Percentiles rank a stretch among this genome's conserved stretches.
These are phyloP conservation scores for Portevinia maculata DNA, from an alignment of 2,888 invertebrate species.

Conservation along the genomic window DNA sequence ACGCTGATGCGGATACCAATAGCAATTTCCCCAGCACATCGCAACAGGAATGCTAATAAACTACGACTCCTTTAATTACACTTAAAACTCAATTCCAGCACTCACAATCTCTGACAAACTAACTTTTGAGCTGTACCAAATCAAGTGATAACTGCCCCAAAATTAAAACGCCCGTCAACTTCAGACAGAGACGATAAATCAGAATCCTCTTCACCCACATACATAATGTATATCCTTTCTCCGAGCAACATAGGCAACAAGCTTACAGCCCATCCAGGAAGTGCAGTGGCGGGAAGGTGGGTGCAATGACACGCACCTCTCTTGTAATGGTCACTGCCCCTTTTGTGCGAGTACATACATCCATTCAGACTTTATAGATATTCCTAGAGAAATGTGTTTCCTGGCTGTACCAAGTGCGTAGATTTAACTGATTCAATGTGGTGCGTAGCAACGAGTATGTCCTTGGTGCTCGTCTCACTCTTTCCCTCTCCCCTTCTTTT, in stretches of 20 bases:
- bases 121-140: constrained; percentile 67
- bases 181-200: constrained; percentile 74
- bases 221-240: constrained; percentile 4
- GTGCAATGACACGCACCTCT: constrained; percentile 66
- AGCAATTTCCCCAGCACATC: neutral
- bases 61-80: constrained; percentile 59
- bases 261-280: constrained; percentile 27
- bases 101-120: constrained; percentile 56
- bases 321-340: constrained; percentile 63
- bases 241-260: constrained; percentile 42
- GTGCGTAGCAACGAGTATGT: constrained; percentile 32
- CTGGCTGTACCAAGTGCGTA: constrained; percentile 28
- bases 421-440: constrained; percentile 51
- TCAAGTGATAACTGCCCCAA: constrained; percentile 74
- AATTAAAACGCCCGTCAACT: constrained; percentile 75
- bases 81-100: constrained; percentile 50
- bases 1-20: neutral
- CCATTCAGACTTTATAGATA: neutral
- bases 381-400: constrained; percentile 50
- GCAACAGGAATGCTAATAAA: constrained; percentile 50
- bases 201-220: constrained; percentile 67
- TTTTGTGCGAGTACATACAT: constrained; percentile 35
- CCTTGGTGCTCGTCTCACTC: constrained; percentile 42
- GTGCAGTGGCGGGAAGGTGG: neutral
- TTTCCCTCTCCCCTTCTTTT: neutral